phyloP scores from a whole-genome alignment of 2,113 vertebrate genomes.

The Machaerirhynchus nigripectus region DNA sequence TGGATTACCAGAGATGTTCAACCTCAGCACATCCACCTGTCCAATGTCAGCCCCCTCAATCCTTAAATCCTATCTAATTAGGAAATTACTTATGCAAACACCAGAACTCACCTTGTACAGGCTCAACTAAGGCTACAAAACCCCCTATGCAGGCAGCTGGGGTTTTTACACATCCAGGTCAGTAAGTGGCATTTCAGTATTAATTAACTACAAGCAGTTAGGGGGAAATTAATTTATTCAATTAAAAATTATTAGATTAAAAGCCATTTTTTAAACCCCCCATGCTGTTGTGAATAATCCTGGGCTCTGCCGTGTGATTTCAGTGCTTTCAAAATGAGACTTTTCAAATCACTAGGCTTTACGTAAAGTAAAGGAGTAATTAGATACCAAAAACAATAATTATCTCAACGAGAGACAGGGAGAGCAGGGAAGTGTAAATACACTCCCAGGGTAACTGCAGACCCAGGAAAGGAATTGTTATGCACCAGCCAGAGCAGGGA shows the following conservation, averaged over 20 bases:
- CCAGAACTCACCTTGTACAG: neutral
- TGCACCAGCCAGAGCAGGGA: neutral
- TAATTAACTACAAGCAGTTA: slow-evolving; percentile 6
- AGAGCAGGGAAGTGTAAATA: neutral
- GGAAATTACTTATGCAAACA: neutral
- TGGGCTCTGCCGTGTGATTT: neutral
- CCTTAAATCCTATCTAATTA: neutral
- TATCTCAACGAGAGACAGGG: slow-evolving; percentile 1
- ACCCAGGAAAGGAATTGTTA: slow-evolving; percentile 1
- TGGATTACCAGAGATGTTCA: neutral
- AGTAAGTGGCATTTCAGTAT: neutral
- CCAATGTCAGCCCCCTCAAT: neutral
- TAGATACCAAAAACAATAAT: slow-evolving; percentile 20
- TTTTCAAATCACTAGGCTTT: slow-evolving; percentile 8
- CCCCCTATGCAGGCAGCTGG: neutral
- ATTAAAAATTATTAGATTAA: slow-evolving; percentile 59
- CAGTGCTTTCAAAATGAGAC: neutral
- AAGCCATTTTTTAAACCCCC: neutral
- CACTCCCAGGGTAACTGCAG: neutral
- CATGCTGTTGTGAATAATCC: neutral
- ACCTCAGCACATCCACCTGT: neutral
- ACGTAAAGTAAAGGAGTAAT: slow-evolving; percentile 36
- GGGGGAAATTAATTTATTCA: slow-evolving; percentile 11
- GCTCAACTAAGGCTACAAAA: neutral
- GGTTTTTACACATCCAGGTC: neutral